phyloP scores from a whole-genome alignment of 2,888 invertebrate genomes.

The Lithophane socia region DNA sequence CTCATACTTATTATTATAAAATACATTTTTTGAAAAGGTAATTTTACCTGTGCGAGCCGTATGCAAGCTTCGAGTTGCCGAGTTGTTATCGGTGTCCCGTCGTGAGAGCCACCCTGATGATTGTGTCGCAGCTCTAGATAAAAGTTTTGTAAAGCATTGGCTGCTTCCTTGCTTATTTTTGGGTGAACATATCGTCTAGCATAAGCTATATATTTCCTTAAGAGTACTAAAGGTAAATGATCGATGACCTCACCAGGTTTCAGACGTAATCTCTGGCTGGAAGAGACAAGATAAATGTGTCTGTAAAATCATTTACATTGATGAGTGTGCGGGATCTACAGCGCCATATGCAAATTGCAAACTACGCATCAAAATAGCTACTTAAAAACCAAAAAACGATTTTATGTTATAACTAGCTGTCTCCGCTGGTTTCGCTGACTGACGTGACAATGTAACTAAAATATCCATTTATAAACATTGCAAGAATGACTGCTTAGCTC shows the following conservation, averaged over 20 bases:
- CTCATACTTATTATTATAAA: not conserved
- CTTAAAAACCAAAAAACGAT: too few relatives aligned
- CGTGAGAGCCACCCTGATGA: conserved; percentile 92
- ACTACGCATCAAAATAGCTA: too few relatives aligned
- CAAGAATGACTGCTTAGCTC: too few relatives aligned
- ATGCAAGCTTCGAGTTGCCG: conserved; percentile 97
- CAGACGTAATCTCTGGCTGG: conserved; percentile 91
- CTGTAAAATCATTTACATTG: not conserved
- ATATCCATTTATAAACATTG: too few relatives aligned
- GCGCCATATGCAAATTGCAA: too few relatives aligned
- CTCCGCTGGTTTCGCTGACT: too few relatives aligned
- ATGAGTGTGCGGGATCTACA: too few relatives aligned
- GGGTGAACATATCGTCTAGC: conserved; percentile 97
- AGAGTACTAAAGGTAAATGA: conserved; percentile 93
- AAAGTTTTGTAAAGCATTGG: conserved; percentile 93
- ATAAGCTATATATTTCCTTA: conserved; percentile 98
- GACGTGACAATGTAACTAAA: too few relatives aligned
- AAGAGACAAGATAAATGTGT: conserved; percentile 62
- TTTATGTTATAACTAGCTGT: too few relatives aligned
- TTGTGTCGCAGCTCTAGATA: conserved; percentile 94
- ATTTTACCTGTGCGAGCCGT: conserved; percentile 93
- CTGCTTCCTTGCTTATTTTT: conserved; percentile 93
- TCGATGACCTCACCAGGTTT: conserved; percentile 92
- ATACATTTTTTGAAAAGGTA: not conserved
- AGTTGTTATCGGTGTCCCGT: conserved; percentile 93